Conservation (phyloP, 2,797 vertebrate species). For the Mastacembelus armatus region DNA sequence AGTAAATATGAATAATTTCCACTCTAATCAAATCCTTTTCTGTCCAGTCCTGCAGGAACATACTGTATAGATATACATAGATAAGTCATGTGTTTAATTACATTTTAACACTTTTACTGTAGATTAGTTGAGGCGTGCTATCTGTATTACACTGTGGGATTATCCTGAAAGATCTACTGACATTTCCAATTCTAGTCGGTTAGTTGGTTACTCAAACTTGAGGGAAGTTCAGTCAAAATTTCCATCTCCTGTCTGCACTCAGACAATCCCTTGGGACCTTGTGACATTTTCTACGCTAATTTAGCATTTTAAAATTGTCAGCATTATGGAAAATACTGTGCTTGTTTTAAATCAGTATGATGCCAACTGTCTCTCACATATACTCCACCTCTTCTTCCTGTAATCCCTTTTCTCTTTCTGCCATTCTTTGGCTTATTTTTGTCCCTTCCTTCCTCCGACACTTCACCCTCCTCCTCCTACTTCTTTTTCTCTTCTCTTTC, state of each 20-base stretch:
- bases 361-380: conserved; percentile 38
- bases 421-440: neutral
- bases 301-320: conserved; percentile 67
- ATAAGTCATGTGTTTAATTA: neutral
- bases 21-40: conserved; percentile 3
- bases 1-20: neutral
- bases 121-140: conserved; percentile 7
- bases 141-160: conserved; percentile 8
- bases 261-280: conserved; percentile 53
- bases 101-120: neutral
- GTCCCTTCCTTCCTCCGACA: neutral
- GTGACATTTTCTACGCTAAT: conserved; percentile 73
- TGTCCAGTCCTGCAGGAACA: neutral
- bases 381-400: conserved; percentile 8
- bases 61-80: neutral
- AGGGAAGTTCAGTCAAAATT: conserved; percentile 34
- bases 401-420: conserved; percentile 22
- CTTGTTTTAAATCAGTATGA: conserved; percentile 54
- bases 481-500: conserved; percentile 11
- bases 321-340: conserved; percentile 59
- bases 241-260: conserved; percentile 40
- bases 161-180: conserved; percentile 39
- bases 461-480: neutral
- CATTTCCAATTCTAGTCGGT: conserved; percentile 45
- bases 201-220: conserved; percentile 38